These are phyloP conservation scores for Lamprologus speciosus DNA, from an alignment of 2,113 vertebrate genomes.

Conservation along the genomic window DNA sequence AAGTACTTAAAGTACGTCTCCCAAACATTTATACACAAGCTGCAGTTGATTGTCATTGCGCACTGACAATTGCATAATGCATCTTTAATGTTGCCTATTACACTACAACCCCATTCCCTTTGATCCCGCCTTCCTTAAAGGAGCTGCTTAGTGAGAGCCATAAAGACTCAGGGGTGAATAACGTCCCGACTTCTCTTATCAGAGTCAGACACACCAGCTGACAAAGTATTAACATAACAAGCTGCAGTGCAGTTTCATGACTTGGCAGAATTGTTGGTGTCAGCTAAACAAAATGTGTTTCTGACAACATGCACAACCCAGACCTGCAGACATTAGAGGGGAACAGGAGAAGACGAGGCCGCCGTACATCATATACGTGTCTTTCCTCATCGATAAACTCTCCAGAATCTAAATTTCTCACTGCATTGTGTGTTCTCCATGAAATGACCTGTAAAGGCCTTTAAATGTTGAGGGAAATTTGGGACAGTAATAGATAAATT, in stretches of 20 bases:
- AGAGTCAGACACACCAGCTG: conserved; percentile 31
- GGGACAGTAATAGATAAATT: not conserved
- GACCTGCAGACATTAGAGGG: not conserved
- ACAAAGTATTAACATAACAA: conserved; percentile 41
- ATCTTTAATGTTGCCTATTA: not conserved
- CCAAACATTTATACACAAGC: accelerated
- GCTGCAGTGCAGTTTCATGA: conserved; percentile 25
- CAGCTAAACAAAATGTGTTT: conserved; percentile 23
- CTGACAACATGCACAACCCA: not conserved
- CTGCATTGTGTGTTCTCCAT: not conserved
- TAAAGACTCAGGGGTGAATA: conserved; percentile 42
- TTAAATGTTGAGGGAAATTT: not conserved
- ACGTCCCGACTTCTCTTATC: conserved; percentile 47
- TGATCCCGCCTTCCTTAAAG: conserved; percentile 15
- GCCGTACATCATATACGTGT: accelerated
- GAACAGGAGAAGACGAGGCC: not conserved
- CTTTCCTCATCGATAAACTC: not conserved
- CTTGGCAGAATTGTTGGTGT: conserved; percentile 19
- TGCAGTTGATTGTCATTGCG: not conserved
- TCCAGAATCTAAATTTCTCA: not conserved
- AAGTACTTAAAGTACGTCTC: not conserved
- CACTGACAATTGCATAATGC: not conserved
- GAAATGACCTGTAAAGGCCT: not conserved
- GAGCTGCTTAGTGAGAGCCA: conserved; percentile 24
- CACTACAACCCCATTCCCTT: conserved; percentile 14